These are phyloP conservation scores for Lycodopsis pacificus DNA, from an alignment of 2,797 vertebrate genomes.

Conservation along the genomic window DNA sequence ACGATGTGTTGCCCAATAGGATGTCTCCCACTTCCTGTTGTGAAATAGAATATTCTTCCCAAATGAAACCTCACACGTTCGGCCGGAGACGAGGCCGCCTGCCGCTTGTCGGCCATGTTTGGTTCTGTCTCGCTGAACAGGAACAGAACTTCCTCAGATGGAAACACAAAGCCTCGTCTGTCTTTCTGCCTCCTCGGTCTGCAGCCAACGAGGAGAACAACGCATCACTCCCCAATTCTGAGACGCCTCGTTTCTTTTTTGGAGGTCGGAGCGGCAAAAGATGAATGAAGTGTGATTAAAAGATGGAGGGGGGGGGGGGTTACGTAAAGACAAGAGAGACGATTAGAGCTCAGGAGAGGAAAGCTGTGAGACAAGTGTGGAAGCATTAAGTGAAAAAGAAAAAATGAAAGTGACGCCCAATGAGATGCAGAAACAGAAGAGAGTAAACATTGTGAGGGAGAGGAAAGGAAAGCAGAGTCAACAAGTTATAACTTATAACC, in stretches of 20 bases:
- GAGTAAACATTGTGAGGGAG: not conserved
- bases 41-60: not conserved
- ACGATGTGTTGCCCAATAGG: not conserved
- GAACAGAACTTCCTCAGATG: slow-evolving; percentile 33
- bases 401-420: slow-evolving; percentile 29
- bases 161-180: slow-evolving; percentile 36
- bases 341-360: slow-evolving; percentile 19
- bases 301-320: not conserved
- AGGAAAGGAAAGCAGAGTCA: not conserved
- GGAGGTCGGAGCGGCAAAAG: not conserved
- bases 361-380: slow-evolving; percentile 7
- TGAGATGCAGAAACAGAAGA: not conserved
- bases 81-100: not conserved
- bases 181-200: slow-evolving; percentile 2
- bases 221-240: slow-evolving; percentile 14
- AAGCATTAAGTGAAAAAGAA: slow-evolving; percentile 22
- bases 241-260: slow-evolving; percentile 31
- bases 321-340: slow-evolving; percentile 33
- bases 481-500: slow-evolving; percentile 2
- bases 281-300: slow-evolving; percentile 6
- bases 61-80: not conserved
- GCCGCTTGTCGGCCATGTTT: not conserved
- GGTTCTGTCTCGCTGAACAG: slow-evolving; percentile 30
- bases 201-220: not conserved
- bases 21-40: not conserved